Base-by-base conservation (phyloP, 2,888 invertebrate species). In the Tenodera sinensis region DNA sequence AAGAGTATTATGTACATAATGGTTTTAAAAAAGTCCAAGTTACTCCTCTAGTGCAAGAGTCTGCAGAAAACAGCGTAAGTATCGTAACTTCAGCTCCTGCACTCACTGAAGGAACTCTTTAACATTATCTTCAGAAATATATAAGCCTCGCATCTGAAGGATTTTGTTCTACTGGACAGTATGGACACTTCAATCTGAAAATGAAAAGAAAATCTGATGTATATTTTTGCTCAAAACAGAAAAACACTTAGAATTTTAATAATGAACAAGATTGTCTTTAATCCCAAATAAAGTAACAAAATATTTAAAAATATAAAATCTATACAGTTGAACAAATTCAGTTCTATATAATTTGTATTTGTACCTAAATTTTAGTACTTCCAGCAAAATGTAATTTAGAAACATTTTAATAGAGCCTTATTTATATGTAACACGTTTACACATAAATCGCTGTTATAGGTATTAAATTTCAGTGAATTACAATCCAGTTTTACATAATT, bases 141-240 rank as follows among this genome's bases (percentile, higher is more conserved):
- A 99, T 98, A 93, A 97, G 96, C 92, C 97, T 96, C 86, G 99
- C 99, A 93, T 99, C 98, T 89, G 97, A 95, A 30, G 98, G 97
- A 91, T 97, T 97, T 93, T 99, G 99, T 93, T 99, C 99, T 93
- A 98, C 96, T 0, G 99, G 99, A 93, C 99, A 99, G 94, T 99
- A 99, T 0, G 99, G 99, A 93, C 99, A 99, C 94, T 99, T 99
- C 93, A 99, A 96, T 93, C 98, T 98, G 95, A 91, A 96, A 42
- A 95, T 92, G 30, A 86, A 30, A 47, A 87, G n/a, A 47, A 6
- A 86, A n/a, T 71, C 20, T 71, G 8, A 71, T 20, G 4, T 20
- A 71, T 4, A 71, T 25, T 71, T 20, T 20, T 71, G 54, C 3
- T 71, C 20, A 71, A 54, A 71, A 20, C 54, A 71, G 3, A 71